Percentiles rank a stretch among this genome's conserved stretches.
These are phyloP conservation scores for Lepidonotus clava DNA, from an alignment of 2,888 invertebrate genomes.

Conservation along the genomic window DNA sequence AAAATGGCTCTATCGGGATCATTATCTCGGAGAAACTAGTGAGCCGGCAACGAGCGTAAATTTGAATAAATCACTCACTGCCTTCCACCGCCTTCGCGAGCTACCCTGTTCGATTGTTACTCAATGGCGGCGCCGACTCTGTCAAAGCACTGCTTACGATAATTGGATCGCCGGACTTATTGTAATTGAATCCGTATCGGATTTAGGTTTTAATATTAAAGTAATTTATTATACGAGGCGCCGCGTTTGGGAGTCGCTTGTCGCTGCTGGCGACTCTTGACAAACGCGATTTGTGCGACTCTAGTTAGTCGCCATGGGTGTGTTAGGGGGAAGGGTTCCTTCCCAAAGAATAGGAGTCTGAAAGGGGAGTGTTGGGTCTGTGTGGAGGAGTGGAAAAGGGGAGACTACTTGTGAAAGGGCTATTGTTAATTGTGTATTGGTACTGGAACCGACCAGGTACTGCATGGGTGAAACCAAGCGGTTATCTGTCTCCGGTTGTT, in stretches of 20 bases:
- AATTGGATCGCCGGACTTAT: conserved; percentile 11
- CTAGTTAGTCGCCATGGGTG: too few species aligned
- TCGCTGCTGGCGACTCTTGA: not conserved
- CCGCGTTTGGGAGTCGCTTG: not conserved
- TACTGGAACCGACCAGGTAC: too few species aligned
- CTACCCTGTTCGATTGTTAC: conserved; percentile 27
- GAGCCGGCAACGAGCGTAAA: not conserved
- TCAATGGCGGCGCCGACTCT: not conserved
- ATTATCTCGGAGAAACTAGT: not conserved
- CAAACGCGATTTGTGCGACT: too few species aligned
- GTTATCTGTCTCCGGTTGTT: too few species aligned
- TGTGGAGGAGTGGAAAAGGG: too few species aligned
- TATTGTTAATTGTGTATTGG: too few species aligned
- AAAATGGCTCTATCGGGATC: conserved; percentile 34
- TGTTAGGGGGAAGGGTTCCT: too few species aligned
- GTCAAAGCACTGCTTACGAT: conserved; percentile 19
- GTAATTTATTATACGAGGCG: conserved; percentile 17
- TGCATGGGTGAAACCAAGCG: too few species aligned
- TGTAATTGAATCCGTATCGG: conserved; percentile 35
- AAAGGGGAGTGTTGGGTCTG: not conserved
- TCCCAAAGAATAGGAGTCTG: too few species aligned
- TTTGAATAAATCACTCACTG: not conserved
- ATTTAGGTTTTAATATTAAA: conserved; percentile 25
- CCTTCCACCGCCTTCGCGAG: not conserved
- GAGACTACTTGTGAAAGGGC: too few species aligned